Base-by-base conservation (phyloP, 2,888 invertebrate species). In the Eupithecia vulgata region DNA sequence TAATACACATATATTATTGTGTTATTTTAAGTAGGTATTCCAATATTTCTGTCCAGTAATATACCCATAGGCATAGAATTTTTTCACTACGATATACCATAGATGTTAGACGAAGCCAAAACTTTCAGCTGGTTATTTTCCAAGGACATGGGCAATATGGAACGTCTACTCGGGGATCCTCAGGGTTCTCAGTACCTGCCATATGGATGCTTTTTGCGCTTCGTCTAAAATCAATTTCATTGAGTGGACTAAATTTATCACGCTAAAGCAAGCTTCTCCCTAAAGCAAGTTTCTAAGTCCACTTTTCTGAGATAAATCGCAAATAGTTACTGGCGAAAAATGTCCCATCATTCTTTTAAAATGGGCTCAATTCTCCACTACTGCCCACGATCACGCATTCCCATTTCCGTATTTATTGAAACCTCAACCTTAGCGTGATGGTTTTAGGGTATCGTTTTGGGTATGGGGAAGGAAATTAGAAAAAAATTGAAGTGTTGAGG, bases 281-380 rank as follows among this genome's bases (percentile, higher is more conserved):
- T 59, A 4, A 10, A 59, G 13, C 57, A 66, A 74, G 48, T 34
- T 59, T 52, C 57, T 42, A 67, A 78, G 57, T 66, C 72, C 71
- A 68, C 68, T 77, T 78, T 73, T 73, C 37, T 73, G 82, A 83
- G 86, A 89, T 84, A 87, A 86, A 91, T 89, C 77, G 84, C 81
- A 79, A 84, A 87, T 86, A 90, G 87, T 91, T 89, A 82, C 83
- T 71, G 30, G 70, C 76, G 85, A 88, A 90, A 82, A 91, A 90
- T 89, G 90, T 90, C 88, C 88, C 87, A 92, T 91, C 91, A 88
- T 88, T 93, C 91, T 90, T 91, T 88, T 88, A 89, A 91, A 93
- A 92, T 89, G 88, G 89, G 83, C 81, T 81, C 92, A 89, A 92
- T 91, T 90, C 90, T 74, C 82, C 82, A 83, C 88, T 88, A 93